Evolutionary conservation across 2,888 invertebrate species (phyloP).

Genomic region (Phyto melanocephala): DNA sequence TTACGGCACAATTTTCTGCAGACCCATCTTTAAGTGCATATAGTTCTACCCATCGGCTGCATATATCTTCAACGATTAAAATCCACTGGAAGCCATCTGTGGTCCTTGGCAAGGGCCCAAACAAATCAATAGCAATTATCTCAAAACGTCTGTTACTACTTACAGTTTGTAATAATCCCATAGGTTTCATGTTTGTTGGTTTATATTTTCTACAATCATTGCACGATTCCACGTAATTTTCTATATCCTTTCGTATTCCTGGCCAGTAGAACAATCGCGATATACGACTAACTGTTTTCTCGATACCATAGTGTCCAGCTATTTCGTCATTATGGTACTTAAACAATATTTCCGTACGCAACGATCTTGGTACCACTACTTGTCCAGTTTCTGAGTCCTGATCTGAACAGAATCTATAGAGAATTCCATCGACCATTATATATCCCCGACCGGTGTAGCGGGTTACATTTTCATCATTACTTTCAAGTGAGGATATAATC

Average conservation of each 20-base stretch:
- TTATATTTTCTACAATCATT: constrained; percentile 42
- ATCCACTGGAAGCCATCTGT: not conserved
- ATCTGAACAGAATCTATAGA: constrained; percentile 34
- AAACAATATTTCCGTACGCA: not conserved
- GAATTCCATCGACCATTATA: constrained; percentile 41
- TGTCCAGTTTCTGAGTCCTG: constrained; percentile 42
- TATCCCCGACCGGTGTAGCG: constrained; percentile 32
- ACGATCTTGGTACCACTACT: constrained; percentile 33
- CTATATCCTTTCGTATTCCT: constrained; percentile 31
- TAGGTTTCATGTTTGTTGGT: too few species aligned
- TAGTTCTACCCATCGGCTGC: not conserved
- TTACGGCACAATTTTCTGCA: not conserved
- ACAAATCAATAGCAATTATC: constrained; percentile 49
- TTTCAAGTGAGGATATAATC: constrained; percentile 46
- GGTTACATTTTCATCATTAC: constrained; percentile 32
- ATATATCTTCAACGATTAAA: not conserved
- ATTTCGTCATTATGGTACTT: constrained; percentile 30
- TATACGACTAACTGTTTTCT: constrained; percentile 6
- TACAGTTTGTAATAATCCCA: too few species aligned
- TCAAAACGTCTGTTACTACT: too few species aligned
- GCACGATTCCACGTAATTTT: constrained; percentile 24
- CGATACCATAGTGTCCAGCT: constrained; percentile 56
- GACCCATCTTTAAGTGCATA: not conserved
- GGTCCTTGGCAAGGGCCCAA: constrained; percentile 13
- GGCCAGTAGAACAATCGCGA: constrained; percentile 14